Percentiles rank a stretch among this genome's conserved stretches.
Evolutionary conservation across 2,888 invertebrate species (phyloP).

Genomic region (Bellardia pandia): DNA sequence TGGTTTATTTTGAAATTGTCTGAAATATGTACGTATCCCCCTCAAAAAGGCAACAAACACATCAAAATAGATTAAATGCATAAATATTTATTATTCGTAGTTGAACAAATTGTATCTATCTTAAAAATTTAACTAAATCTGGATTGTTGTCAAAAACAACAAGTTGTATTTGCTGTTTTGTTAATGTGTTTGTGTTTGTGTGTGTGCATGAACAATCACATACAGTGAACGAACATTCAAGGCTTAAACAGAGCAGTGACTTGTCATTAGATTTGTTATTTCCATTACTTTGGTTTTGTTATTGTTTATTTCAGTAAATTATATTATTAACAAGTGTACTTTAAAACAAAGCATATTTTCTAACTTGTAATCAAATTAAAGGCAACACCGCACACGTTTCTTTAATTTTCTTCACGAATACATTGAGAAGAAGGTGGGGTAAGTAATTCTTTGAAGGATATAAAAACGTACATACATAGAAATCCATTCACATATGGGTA

Average conservation of each 20-base stretch:
- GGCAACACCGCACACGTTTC: slow-evolving; percentile 5
- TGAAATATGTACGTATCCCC: not conserved
- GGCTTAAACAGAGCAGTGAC: slow-evolving; percentile 38
- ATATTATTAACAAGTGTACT: slow-evolving; percentile 19
- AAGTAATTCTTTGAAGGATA: not conserved
- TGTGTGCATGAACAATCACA: not conserved
- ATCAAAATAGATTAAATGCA: slow-evolving; percentile 3
- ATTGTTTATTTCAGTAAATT: slow-evolving; percentile 34
- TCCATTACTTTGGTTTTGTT: slow-evolving; percentile 25
- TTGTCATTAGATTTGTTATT: slow-evolving; percentile 29
- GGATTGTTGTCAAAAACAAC: not conserved
- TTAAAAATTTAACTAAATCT: slow-evolving; percentile 33
- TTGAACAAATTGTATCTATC: slow-evolving; percentile 36
- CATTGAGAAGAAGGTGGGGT: not conserved
- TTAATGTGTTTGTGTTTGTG: not conserved
- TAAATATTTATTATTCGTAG: slow-evolving; percentile 8
- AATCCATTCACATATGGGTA: not conserved
- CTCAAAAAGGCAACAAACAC: slow-evolving; percentile 22
- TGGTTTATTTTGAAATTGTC: slow-evolving; percentile 29
- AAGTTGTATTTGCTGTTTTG: not conserved
- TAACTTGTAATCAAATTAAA: slow-evolving; percentile 20
- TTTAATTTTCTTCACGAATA: slow-evolving; percentile 1
- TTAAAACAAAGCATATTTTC: slow-evolving; percentile 48
- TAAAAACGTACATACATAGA: not conserved
- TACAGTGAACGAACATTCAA: slow-evolving; percentile 17